Evolutionary conservation across 1,140 invertebrate genomes (phyloP), one percentile per base, ranked within the genome.

Genomic region (Mizuhopecten yessoensis): DNA sequence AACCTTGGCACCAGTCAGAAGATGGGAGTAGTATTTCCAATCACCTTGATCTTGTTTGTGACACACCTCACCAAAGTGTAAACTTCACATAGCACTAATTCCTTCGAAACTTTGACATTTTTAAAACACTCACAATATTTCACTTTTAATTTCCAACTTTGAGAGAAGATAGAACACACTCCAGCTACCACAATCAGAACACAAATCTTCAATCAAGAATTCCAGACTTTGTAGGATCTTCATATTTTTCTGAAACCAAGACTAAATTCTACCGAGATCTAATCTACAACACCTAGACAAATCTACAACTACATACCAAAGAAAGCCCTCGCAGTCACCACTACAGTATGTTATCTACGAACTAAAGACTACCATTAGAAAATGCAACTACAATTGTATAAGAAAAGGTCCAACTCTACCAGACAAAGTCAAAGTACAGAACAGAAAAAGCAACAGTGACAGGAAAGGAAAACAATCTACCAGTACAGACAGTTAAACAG

Each of bases 141-240:
- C 57, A 75, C 57, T 75, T 75, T 75, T 75, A 75, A 75, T 75
- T 45, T 75, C 57, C 57, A 75, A 75, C 57, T 29, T 75, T 75
- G 57, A 75, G 1, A 49, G 57, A 75, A 75, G 57, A 75, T 3
- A 29, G 57, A 75, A 75, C 57, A 75, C 57, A 75, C 57, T 3
- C 23, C 57, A 75, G 57, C 57, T 75, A 75, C 57, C 57, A 75
- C 57, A 75, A 75, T 29, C 1, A 75, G n/a, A 29, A 75, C 57
- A 75, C 57, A n/a, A 75, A 75, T 75, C n/a, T 75, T 75, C 57
- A 75, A 23, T 75, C 57, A 29, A 75, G 57, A 29, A 29, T 29
- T 75, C 57, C 57, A 75, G 1, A 75, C 29, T 75, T 75, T 75
- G 57, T 75, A 75, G 57, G 11, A 75, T 75, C 57, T 75, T 75